phyloP scores from a whole-genome alignment of 1,140 invertebrate species.

The Neotoxoptera formosana region DNA sequence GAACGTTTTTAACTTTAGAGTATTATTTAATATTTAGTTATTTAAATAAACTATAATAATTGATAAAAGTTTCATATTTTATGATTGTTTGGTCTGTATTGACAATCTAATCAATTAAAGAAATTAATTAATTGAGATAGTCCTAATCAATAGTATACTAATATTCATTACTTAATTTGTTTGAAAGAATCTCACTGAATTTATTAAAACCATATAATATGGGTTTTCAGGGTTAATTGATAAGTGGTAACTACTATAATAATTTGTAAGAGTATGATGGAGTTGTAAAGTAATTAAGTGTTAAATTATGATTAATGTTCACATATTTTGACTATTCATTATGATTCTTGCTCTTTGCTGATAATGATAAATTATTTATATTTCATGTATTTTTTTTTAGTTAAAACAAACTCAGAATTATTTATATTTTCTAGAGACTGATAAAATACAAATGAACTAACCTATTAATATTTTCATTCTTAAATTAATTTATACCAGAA shows the following conservation, averaged over 20 bases:
- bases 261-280: background rate
- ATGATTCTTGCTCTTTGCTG: too few species aligned
- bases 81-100: background rate
- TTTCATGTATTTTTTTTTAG: too few species aligned
- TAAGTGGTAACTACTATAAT: background rate
- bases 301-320: background rate
- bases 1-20: background rate
- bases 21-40: background rate
- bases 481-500: background rate
- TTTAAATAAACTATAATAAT: too few species aligned
- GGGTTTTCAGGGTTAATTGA: background rate
- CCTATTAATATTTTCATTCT: too few species aligned
- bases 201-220: too few species aligned
- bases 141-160: background rate
- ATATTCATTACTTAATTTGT: background rate
- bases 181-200: background rate
- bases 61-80: too few species aligned
- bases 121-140: background rate
- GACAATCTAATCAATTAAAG: background rate
- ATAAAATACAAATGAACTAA: too few species aligned
- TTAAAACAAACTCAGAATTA: too few species aligned
- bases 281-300: background rate
- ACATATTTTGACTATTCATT: too few species aligned
- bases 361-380: too few species aligned
- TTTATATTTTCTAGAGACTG: too few species aligned